phyloP scores from a whole-genome alignment of 2,113 vertebrate genomes.

The Channa argus region DNA sequence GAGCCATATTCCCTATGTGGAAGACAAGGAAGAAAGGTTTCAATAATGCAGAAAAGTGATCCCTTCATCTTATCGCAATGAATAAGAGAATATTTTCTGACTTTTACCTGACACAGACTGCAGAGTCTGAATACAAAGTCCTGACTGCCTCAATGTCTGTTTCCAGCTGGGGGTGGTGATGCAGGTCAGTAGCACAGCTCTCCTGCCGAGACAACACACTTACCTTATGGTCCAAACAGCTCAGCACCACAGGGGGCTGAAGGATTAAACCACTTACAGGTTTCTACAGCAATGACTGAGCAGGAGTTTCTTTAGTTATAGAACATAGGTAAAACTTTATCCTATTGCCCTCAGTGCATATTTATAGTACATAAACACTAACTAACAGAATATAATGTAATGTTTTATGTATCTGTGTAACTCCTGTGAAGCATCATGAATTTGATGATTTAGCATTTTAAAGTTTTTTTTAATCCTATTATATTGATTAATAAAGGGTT shows the following conservation, averaged over 20 bases:
- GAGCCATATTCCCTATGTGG: conserved; percentile 87
- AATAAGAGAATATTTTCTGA: neutral
- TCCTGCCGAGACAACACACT: conserved; percentile 79
- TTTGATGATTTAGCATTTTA: too few relatives aligned
- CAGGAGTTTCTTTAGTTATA: neutral
- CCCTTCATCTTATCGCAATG: neutral
- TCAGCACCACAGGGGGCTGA: conserved; percentile 28
- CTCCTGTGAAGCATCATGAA: too few relatives aligned
- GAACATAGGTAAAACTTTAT: neutral
- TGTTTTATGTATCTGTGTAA: too few relatives aligned
- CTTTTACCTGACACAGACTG: conserved; percentile 87
- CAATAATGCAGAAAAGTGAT: neutral
- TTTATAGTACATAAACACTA: too few relatives aligned
- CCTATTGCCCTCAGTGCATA: neutral
- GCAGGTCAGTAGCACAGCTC: conserved; percentile 86
- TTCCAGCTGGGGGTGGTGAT: conserved; percentile 90
- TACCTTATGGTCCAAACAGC: conserved; percentile 32
- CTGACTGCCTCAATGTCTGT: conserved; percentile 90
- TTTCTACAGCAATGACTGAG: neutral
- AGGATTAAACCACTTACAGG: conserved; percentile 25
- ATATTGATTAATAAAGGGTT: too few relatives aligned
- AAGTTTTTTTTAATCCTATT: too few relatives aligned
- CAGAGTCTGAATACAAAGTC: conserved; percentile 90
- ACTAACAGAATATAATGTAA: too few relatives aligned
- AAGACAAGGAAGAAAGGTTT: neutral